phyloP scores from a whole-genome alignment of 2,797 vertebrate species.

The Balearica regulorum region DNA sequence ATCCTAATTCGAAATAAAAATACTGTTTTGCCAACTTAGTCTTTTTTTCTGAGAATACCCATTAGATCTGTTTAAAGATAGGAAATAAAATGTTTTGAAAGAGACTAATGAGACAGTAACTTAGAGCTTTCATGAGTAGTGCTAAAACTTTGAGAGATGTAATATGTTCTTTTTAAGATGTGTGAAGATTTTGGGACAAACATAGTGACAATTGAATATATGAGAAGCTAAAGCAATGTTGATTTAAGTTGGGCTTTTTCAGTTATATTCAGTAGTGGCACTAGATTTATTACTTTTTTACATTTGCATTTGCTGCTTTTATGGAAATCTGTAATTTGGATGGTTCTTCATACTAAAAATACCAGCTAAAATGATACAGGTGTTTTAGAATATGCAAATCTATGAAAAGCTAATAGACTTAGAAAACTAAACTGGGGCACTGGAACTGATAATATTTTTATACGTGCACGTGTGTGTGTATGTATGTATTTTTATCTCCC shows the following conservation, averaged over 20 bases:
- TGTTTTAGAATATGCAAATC: not conserved
- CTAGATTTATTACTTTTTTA: not conserved
- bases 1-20: not conserved
- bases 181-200: not conserved
- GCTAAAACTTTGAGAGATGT: not conserved
- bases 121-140: not conserved
- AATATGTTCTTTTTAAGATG: not conserved
- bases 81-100: not conserved
- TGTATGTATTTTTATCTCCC: not conserved
- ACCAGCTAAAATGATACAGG: not conserved
- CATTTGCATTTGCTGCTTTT: not conserved
- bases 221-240: not conserved
- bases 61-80: not conserved
- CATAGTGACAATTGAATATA: not conserved
- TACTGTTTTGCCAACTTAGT: not conserved
- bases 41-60: not conserved
- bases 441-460: not conserved
- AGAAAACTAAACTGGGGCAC: not conserved
- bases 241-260: not conserved
- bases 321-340: not conserved
- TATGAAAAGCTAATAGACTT: not conserved
- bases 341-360: not conserved
- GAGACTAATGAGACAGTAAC: not conserved
- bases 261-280: not conserved
- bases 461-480: rapidly evolving